A percentile compares a stretch with the other conserved stretches of the same genome.
Evolutionary conservation across 2,888 invertebrate genomes (phyloP).

Genomic region (Congeria kusceri): DNA sequence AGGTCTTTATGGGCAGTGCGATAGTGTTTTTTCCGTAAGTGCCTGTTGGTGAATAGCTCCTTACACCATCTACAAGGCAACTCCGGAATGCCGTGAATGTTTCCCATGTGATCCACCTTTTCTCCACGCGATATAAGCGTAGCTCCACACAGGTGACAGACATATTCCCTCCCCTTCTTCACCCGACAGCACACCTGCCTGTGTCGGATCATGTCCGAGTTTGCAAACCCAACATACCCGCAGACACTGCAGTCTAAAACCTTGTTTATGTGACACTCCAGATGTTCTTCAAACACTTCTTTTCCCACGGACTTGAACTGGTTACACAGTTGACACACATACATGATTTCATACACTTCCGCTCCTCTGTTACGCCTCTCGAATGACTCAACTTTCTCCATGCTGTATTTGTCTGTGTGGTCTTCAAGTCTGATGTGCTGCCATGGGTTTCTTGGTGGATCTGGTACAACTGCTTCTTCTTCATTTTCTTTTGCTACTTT

Average conservation of each 20-base stretch:
- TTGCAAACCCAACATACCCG: conserved; percentile 12
- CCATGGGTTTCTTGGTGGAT: conserved; percentile 27
- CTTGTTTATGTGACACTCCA: conserved; percentile 43
- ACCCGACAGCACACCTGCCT: neutral
- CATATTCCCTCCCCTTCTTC: conserved; percentile 8
- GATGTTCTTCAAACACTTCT: conserved; percentile 38
- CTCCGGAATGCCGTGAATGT: conserved; percentile 41
- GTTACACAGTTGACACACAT: conserved; percentile 34
- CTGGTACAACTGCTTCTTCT: neutral
- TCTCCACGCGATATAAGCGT: conserved; percentile 9
- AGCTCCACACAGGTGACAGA: conserved; percentile 35
- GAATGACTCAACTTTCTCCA: conserved; percentile 53
- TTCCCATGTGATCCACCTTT: conserved; percentile 48
- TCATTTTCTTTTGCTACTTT: too few species aligned
- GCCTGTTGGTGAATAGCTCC: conserved; percentile 12
- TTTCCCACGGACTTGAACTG: conserved; percentile 34
- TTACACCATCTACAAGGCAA: conserved; percentile 45
- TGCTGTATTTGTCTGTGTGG: conserved; percentile 50
- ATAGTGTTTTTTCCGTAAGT: conserved; percentile 9
- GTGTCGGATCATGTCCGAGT: conserved; percentile 13
- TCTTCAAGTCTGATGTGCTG: conserved; percentile 46
- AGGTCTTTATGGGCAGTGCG: conserved; percentile 16
- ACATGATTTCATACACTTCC: conserved; percentile 33
- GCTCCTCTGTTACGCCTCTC: conserved; percentile 50
- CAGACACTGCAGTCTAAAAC: conserved; percentile 32